Percentiles rank a stretch among this genome's conserved stretches.
Evolutionary conservation across 1,140 invertebrate species (phyloP).

Genomic region (Diplogasteroides magnus): DNA sequence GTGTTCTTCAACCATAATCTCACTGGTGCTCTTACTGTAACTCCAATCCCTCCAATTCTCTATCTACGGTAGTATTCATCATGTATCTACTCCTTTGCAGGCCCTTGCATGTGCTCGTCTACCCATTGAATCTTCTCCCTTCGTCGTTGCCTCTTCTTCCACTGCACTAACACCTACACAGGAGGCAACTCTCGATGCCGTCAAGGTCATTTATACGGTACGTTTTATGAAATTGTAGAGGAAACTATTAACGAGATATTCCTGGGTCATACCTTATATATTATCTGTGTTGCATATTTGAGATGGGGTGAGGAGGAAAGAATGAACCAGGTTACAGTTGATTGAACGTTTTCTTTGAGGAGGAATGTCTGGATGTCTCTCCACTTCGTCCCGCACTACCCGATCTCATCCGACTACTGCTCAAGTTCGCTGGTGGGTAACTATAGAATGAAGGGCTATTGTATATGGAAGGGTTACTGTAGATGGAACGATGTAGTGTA

Average conservation of each 20-base stretch:
- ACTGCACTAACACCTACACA: conserved; percentile 43
- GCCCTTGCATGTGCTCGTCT: conserved; percentile 40
- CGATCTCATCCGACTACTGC: conserved; percentile 40
- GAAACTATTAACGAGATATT: conserved; percentile 1
- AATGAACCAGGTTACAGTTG: not conserved
- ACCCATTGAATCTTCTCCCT: conserved; percentile 44
- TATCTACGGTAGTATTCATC: conserved; percentile 4
- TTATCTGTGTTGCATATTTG: too few relatives aligned
- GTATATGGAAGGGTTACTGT: too few relatives aligned
- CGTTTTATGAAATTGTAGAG: conserved; percentile 13
- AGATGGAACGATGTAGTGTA: too few relatives aligned
- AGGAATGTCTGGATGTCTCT: conserved; percentile 35
- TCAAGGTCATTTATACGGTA: conserved; percentile 38
- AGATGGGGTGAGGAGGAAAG: conserved; percentile 5
- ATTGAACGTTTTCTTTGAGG: conserved; percentile 27
- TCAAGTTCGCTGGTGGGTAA: conserved; percentile 50
- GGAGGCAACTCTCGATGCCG: conserved; percentile 46
- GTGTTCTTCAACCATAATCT: too few relatives aligned
- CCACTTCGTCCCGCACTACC: conserved; percentile 37
- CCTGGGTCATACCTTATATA: too few relatives aligned
- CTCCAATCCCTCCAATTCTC: not conserved
- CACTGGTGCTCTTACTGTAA: not conserved
- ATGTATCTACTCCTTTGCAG: conserved; percentile 10
- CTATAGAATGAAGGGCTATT: too few relatives aligned
- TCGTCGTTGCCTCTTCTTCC: conserved; percentile 39